Evolutionary conservation across 2,888 invertebrate species (phyloP).

Genomic region (Dastarcus helophoroides): DNA sequence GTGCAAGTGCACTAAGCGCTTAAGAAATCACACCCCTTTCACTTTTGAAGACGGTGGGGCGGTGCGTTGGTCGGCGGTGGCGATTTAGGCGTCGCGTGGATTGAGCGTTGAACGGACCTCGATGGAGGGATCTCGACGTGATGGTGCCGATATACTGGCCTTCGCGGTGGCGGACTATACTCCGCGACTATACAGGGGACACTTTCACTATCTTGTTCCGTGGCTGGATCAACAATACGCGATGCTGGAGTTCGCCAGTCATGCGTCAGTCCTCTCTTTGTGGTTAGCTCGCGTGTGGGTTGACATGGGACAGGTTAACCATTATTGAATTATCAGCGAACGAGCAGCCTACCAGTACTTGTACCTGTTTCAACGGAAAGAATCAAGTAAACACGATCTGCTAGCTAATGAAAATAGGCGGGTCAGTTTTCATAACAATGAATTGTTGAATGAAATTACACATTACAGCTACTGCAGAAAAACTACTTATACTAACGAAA

Average conservation of each 20-base stretch:
- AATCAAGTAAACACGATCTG: too few relatives aligned
- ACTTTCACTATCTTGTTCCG: constrained; percentile 1
- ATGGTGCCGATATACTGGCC: constrained; percentile 4
- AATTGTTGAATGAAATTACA: too few relatives aligned
- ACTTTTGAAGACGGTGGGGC: constrained; percentile 5
- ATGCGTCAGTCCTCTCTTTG: not conserved
- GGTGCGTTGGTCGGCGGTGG: constrained; percentile 1
- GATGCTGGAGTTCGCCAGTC: not conserved
- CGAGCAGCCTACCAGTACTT: too few relatives aligned
- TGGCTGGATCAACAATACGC: not conserved
- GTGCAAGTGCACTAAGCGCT: not conserved
- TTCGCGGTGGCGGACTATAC: constrained; percentile 4
- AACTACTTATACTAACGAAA: too few relatives aligned
- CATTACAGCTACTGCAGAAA: too few relatives aligned
- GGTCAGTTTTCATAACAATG: too few relatives aligned
- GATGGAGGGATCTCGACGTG: not conserved
- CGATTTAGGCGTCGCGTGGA: constrained; percentile 2
- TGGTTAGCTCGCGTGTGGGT: too few relatives aligned
- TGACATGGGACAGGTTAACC: too few relatives aligned
- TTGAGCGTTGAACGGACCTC: constrained; percentile 1
- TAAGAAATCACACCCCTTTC: constrained; percentile 10
- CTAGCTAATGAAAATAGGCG: too few relatives aligned
- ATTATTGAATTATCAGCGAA: too few relatives aligned
- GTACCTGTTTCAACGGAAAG: too few relatives aligned
- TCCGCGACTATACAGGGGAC: not conserved